phyloP scores from a whole-genome alignment of 2,888 invertebrate genomes.

The Endotricha flammealis region DNA sequence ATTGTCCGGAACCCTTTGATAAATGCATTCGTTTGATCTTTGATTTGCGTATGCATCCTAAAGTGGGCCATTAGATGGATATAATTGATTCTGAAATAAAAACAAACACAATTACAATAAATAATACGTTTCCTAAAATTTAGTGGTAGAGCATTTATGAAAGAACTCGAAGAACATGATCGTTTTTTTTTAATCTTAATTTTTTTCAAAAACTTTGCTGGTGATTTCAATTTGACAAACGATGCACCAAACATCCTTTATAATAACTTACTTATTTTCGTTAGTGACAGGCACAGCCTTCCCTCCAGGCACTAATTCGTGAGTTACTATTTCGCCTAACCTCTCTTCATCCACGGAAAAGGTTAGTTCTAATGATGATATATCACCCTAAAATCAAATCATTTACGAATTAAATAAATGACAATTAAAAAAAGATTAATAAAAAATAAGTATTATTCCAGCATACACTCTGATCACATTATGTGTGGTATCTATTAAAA shows the following conservation, averaged over 20 bases:
- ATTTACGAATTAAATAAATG: no score
- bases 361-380: slow-evolving; percentile 94
- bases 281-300: slow-evolving; percentile 95
- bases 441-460: no score
- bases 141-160: no score
- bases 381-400: slow-evolving; percentile 81
- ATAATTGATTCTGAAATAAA: slow-evolving; percentile 91
- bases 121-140: no score
- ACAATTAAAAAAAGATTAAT: no score
- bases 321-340: slow-evolving; percentile 94
- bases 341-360: slow-evolving; percentile 98
- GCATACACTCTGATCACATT: no score
- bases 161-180: no score
- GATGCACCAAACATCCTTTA: no score
- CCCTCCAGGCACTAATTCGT: slow-evolving; percentile 97
- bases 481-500: no score
- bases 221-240: no score
- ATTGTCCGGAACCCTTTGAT: slow-evolving; percentile 97
- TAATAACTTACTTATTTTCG: slow-evolving; percentile 89
- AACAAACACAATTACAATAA: neutral
- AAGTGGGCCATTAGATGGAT: slow-evolving; percentile 99
- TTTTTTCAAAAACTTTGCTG: no score
- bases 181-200: no score
- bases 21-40: slow-evolving; percentile 97
- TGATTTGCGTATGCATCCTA: slow-evolving; percentile 98